A percentile compares a stretch with the other conserved stretches of the same genome.
phyloP scores from a whole-genome alignment of 2,888 invertebrate genomes.

The Campoplex capitator region DNA sequence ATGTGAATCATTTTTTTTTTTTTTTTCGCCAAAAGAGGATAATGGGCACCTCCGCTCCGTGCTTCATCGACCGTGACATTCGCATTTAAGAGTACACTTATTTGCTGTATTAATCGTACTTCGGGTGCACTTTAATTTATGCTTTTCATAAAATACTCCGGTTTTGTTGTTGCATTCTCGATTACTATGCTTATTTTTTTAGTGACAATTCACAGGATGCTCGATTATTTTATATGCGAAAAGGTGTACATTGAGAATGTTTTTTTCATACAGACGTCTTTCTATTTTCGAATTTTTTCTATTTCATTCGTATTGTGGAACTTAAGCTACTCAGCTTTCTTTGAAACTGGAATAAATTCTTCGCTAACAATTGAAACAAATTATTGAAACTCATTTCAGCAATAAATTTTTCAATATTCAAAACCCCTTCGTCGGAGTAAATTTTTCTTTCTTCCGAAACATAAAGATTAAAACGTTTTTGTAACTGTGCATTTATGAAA shows the following conservation, averaged over 20 bases:
- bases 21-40: conserved; percentile 47
- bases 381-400: no score
- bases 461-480: no score
- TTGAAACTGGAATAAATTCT: no score
- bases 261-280: no score
- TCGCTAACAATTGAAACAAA: no score
- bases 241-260: neutral
- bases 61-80: conserved; percentile 63
- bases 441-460: no score
- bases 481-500: no score
- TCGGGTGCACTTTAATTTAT: neutral
- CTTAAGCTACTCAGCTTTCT: no score
- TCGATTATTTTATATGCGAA: neutral
- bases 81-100: conserved; percentile 33
- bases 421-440: no score
- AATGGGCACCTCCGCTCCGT: conserved; percentile 37
- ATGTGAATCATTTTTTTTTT: neutral
- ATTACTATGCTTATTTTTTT: neutral
- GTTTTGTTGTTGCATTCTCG: neutral
- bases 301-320: no score
- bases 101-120: conserved; percentile 7
- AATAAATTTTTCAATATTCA: no score
- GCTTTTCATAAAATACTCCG: neutral
- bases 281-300: no score
- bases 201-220: neutral